Base-by-base conservation (phyloP, 35 echinoderm and acorn worm genomes). In the Amphiura filiformis region DNA sequence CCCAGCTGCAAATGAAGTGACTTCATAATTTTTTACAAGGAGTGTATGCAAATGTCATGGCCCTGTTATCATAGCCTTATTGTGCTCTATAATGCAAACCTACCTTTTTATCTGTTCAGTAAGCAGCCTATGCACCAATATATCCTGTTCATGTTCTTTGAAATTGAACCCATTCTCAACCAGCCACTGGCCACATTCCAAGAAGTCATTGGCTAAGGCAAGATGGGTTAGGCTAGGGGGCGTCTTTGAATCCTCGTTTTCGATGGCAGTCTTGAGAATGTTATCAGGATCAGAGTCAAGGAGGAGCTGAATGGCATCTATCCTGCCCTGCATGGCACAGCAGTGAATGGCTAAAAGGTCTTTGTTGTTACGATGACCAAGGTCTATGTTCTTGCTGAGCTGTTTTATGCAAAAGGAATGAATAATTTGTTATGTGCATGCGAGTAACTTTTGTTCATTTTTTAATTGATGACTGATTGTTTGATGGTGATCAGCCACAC, bases 271-370 rank as follows among this genome's bases (percentile, higher is more conserved):
- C 34, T 78, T 56, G 0, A 99, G 90, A 12, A 47, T 56, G 28
- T 82, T 78, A 15, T 92, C 87, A 4, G 78, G 38, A 44, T 99
- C 96, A 7, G 84, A 61, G 2, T 94, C 93, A 17, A 99, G 87
- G 1, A 99, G 92, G 36, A 95, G 78, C 44, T 92, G 61, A 15
- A 99, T 89, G 57, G 96, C 96, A 38, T 99, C 96, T 0, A 93
- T 76, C 18, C 96, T 75, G 0, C 96, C 96, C 39, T 99, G 96
- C 96, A 99, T 99, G 83, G 96, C 96, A 82, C 96, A 99, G 93
- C 96, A 99, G 86, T 99, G 96, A 40, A 99, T 87, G 30, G 96
- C 93, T 47, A 99, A 70, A 18, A 99, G 65, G 15, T 92, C 93
- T 80, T 99, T 99, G 87, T 86, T 85, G 80, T 99, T 99, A 28